These are phyloP conservation scores for Harmothoe impar DNA, from an alignment of 2,888 invertebrate genomes.

Conservation along the genomic window DNA sequence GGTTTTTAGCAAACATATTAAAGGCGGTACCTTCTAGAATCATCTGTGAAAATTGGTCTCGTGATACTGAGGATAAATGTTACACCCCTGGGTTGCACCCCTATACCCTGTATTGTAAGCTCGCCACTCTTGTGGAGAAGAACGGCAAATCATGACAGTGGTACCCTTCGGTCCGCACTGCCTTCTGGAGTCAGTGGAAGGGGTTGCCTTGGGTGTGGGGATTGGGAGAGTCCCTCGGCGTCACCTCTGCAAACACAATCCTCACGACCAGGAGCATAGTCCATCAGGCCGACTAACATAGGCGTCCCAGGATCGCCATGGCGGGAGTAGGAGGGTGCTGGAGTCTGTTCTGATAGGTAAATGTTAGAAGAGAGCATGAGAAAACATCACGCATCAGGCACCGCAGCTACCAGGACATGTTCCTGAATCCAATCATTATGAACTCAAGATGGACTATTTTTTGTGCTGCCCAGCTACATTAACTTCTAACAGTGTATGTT, in stretches of 20 bases:
- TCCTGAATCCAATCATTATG: too few relatives aligned
- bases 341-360: background rate
- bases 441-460: too few relatives aligned
- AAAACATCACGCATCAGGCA: too few relatives aligned
- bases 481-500: too few relatives aligned
- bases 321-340: background rate
- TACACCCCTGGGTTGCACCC: too few relatives aligned
- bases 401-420: background rate
- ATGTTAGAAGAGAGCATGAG: background rate
- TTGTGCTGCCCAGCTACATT: too few relatives aligned
- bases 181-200: background rate
- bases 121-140: background rate
- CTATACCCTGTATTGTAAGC: too few relatives aligned
- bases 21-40: too few relatives aligned
- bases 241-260: slow-evolving; percentile 15
- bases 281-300: slow-evolving; percentile 3
- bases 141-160: background rate
- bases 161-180: background rate
- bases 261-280: slow-evolving; percentile 7
- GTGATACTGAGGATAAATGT: too few relatives aligned
- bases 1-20: too few relatives aligned
- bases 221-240: background rate
- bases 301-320: background rate
- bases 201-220: background rate
- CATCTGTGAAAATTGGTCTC: too few relatives aligned